phyloP scores from a whole-genome alignment of 2,888 invertebrate species.

The Torymus auratus region DNA sequence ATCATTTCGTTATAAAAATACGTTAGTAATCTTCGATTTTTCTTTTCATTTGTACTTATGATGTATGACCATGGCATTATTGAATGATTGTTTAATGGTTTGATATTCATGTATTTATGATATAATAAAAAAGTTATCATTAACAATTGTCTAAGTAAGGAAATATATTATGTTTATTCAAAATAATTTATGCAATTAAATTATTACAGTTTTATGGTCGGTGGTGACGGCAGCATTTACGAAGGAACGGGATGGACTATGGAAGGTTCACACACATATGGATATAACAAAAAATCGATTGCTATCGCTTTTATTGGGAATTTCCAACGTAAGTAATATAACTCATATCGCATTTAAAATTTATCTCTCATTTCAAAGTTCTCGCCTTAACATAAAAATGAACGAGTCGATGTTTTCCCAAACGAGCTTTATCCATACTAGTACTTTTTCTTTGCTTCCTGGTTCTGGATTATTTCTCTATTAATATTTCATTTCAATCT shows the following conservation, averaged over 20 bases:
- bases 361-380: too few relatives aligned
- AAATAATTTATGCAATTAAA: neutral
- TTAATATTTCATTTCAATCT: too few relatives aligned
- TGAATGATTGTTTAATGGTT: too few relatives aligned
- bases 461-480: too few relatives aligned
- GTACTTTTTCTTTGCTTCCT: too few relatives aligned
- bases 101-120: neutral
- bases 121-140: neutral
- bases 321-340: slow-evolving; percentile 63
- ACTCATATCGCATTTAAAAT: too few relatives aligned
- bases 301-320: slow-evolving; percentile 81
- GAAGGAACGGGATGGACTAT: slow-evolving; percentile 83
- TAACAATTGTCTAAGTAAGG: neutral
- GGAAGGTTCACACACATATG: slow-evolving; percentile 80
- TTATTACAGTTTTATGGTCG: slow-evolving; percentile 80
- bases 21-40: too few relatives aligned
- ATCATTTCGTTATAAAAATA: too few relatives aligned
- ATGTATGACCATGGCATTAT: too few relatives aligned
- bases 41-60: too few relatives aligned
- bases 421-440: slow-evolving; percentile 12
- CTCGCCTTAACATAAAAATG: neutral
- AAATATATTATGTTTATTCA: neutral
- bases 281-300: slow-evolving; percentile 81
- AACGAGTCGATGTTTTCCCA: slow-evolving; percentile 1
- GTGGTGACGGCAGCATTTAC: slow-evolving; percentile 82